These are phyloP conservation scores for Drosophila nigrodunni DNA, from an alignment of 1,140 invertebrate genomes.

Conservation along the genomic window DNA sequence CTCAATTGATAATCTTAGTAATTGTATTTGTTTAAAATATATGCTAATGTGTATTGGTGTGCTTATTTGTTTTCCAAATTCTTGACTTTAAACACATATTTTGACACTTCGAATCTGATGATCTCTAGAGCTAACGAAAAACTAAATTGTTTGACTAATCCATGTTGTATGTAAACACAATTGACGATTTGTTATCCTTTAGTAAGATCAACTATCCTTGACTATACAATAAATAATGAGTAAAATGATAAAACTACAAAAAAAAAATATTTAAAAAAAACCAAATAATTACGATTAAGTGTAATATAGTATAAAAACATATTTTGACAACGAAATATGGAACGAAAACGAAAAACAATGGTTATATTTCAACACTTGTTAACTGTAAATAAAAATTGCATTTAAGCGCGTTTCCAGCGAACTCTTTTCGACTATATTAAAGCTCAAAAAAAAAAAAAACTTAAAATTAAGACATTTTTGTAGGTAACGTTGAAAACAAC, in stretches of 20 bases:
- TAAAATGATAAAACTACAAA: conserved; percentile 22
- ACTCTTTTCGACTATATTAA: conserved; percentile 11
- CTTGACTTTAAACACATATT: conserved; percentile 28
- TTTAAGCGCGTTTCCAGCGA: conserved; percentile 46
- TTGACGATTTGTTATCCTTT: conserved; percentile 29
- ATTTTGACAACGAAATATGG: conserved; percentile 69
- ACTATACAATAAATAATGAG: conserved; percentile 1
- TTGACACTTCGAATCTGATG: conserved; percentile 54
- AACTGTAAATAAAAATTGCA: conserved; percentile 26
- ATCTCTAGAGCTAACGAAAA: conserved; percentile 48
- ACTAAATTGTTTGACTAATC: conserved; percentile 25
- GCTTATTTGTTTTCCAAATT: conserved; percentile 46
- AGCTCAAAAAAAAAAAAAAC: not conserved
- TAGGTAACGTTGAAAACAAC: conserved; percentile 55
- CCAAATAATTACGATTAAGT: conserved; percentile 17
- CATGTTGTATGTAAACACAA: conserved; percentile 29
- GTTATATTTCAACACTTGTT: conserved; percentile 58
- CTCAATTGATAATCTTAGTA: conserved; percentile 38
- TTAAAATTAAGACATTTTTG: conserved; percentile 17
- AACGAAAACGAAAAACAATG: conserved; percentile 31
- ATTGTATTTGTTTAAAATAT: conserved; percentile 10
- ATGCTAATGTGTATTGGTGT: conserved; percentile 15
- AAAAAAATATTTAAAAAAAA: conserved; percentile 1
- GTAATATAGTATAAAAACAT: conserved; percentile 12
- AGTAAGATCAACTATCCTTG: conserved; percentile 17